A percentile compares a stretch with the other conserved stretches of the same genome.
phyloP scores from a whole-genome alignment of 2,888 invertebrate genomes.

The Elgonia sp. region DNA sequence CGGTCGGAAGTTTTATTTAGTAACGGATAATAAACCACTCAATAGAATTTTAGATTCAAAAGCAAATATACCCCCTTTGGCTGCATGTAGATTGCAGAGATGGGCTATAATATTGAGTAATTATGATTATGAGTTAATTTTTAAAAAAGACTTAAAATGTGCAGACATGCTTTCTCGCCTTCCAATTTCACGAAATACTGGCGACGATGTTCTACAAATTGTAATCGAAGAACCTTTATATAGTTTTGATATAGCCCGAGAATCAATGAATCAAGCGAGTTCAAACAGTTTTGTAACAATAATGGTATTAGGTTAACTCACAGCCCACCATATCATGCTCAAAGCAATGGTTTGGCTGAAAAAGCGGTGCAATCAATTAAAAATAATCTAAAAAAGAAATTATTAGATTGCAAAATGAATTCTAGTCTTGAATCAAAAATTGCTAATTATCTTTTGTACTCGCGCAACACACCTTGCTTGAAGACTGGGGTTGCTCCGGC shows the following conservation, averaged over 20 bases:
- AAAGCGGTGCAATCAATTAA: constrained; percentile 76
- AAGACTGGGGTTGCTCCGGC: constrained; percentile 63
- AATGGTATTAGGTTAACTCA: constrained; percentile 69
- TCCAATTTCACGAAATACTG: constrained; percentile 21
- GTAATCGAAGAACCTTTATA: constrained; percentile 22
- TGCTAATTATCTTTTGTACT: no score
- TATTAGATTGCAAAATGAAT: constrained; percentile 61
- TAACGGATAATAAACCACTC: constrained; percentile 75
- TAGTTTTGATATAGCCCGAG: constrained; percentile 42
- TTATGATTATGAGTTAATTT: constrained; percentile 73
- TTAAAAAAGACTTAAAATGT: constrained; percentile 49
- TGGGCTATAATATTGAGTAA: constrained; percentile 76
- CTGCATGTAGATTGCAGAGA: constrained; percentile 72
- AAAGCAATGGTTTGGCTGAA: constrained; percentile 77
- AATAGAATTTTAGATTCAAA: constrained; percentile 75
- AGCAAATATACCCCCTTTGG: constrained; percentile 42
- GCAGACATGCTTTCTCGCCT: constrained; percentile 70
- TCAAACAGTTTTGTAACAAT: constrained; percentile 46
- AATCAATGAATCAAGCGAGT: constrained; percentile 19
- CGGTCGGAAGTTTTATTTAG: constrained; percentile 73
- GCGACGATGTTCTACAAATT: constrained; percentile 31
- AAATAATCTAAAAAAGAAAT: constrained; percentile 72
- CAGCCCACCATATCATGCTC: constrained; percentile 77
- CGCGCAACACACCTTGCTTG: no score
- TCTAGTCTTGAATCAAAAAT: constrained; percentile 46